Conservation (phyloP, 2,113 vertebrate species). For the Actenoides hombroni region DNA sequence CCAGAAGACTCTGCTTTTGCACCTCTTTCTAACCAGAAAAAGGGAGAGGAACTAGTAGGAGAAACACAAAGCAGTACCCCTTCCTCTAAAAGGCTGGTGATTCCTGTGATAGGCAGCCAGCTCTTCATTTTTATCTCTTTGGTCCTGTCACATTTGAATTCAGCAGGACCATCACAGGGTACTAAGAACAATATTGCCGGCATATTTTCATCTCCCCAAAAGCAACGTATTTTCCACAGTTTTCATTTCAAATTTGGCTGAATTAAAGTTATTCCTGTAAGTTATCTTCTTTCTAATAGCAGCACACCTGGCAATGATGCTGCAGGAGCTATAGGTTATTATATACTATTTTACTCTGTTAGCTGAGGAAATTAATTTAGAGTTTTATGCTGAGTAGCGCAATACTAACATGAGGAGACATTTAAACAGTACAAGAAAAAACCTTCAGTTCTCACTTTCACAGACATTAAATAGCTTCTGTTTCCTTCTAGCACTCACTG, state of each 20-base stretch:
- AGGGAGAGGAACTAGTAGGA: not conserved
- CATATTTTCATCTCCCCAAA: slow-evolving; percentile 5
- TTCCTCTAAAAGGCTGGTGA: not conserved
- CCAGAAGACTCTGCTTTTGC: not conserved
- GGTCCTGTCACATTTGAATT: slow-evolving; percentile 14
- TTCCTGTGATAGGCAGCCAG: not conserved
- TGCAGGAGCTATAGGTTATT: not conserved
- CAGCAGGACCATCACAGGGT: slow-evolving; percentile 19
- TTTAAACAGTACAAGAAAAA: not conserved
- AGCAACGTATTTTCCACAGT: slow-evolving; percentile 19
- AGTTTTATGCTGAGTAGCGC: not conserved
- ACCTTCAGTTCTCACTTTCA: not conserved
- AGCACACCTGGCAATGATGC: not conserved
- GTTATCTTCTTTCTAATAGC: not conserved
- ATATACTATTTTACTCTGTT: not conserved
- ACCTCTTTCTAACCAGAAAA: not conserved
- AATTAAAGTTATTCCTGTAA: not conserved
- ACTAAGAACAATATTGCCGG: slow-evolving; percentile 5
- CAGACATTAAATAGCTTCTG: not conserved
- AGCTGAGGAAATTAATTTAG: slow-evolving; percentile 14
- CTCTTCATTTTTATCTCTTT: not conserved
- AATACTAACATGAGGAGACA: not conserved
- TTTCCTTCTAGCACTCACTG: not conserved
- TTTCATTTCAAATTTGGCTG: slow-evolving; percentile 11
- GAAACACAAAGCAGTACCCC: not conserved